phyloP scores from a whole-genome alignment of 2,797 vertebrate species.

The Enteromius unitaeniatus region DNA sequence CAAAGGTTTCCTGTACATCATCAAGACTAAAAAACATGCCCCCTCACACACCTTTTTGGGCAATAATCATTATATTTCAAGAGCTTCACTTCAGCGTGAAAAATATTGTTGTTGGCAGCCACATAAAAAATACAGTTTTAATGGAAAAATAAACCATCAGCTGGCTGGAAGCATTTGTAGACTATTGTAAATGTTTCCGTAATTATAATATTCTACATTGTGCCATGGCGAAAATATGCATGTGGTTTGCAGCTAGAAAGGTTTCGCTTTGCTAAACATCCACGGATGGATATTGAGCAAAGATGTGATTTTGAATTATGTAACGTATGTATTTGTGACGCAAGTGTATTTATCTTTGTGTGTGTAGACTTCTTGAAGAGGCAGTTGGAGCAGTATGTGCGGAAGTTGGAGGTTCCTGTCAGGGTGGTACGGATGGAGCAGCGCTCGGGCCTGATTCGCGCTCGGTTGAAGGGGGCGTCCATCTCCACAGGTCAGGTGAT shows the following conservation, averaged over 20 bases:
- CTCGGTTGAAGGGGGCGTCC: slow-evolving; percentile 94
- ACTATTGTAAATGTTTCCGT: not conserved
- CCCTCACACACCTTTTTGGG: not conserved
- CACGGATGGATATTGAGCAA: not conserved
- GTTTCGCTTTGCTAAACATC: not conserved
- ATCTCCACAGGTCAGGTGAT: slow-evolving; percentile 97
- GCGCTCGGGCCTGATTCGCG: slow-evolving; percentile 94
- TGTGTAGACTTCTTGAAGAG: slow-evolving; percentile 92
- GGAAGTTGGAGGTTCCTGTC: slow-evolving; percentile 91
- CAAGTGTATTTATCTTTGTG: slow-evolving; percentile 17
- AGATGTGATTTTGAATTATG: not conserved
- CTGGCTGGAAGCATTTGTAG: not conserved
- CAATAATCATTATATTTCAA: slow-evolving; percentile 2
- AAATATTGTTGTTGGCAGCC: not conserved
- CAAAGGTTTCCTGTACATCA: not conserved
- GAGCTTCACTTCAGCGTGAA: not conserved
- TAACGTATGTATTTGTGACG: not conserved
- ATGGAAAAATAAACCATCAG: not conserved
- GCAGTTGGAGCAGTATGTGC: slow-evolving; percentile 92
- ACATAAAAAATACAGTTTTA: not conserved
- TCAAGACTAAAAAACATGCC: not conserved
- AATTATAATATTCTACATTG: not conserved
- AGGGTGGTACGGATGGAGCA: slow-evolving; percentile 97
- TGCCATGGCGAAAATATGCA: not conserved
- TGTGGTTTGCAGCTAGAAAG: not conserved